Conservation (phyloP, 2,797 vertebrate species). For the Etheostoma nigrum region DNA sequence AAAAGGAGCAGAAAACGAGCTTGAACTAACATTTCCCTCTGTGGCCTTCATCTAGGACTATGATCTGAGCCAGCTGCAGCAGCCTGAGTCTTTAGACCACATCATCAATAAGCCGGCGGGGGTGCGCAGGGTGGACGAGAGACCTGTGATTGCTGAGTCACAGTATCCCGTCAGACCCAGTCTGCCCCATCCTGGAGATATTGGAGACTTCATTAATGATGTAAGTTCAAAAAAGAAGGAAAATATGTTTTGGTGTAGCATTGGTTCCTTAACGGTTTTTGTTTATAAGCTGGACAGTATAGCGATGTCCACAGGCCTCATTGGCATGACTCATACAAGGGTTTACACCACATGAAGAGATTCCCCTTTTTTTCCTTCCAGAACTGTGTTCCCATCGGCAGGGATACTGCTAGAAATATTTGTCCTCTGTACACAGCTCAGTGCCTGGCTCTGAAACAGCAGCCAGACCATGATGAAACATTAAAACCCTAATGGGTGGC, state of each 20-base stretch:
- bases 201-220: constrained; percentile 98
- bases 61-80: constrained; percentile 98
- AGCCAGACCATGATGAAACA: constrained; percentile 36
- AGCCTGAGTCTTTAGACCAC: constrained; percentile 95
- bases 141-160: constrained; percentile 94
- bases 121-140: constrained; percentile 95
- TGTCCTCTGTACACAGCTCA: constrained; percentile 7
- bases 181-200: constrained; percentile 96
- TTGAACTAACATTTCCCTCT: background rate
- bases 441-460: constrained; percentile 38
- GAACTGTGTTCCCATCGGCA: constrained; percentile 9
- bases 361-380: background rate
- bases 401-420: background rate
- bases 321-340: constrained; percentile 1
- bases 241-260: background rate
- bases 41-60: constrained; percentile 89
- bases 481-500: constrained; percentile 40
- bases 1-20: background rate
- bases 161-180: constrained; percentile 95
- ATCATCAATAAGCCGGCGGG: constrained; percentile 93
- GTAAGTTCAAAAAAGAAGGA: constrained; percentile 75
- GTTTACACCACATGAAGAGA: constrained; percentile 5
- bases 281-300: background rate
- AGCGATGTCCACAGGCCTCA: background rate
- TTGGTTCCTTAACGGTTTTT: background rate